Evolutionary conservation across 2,888 invertebrate species (phyloP), one percentile per base, ranked within the genome.

Genomic region (Nysson spinosus): DNA sequence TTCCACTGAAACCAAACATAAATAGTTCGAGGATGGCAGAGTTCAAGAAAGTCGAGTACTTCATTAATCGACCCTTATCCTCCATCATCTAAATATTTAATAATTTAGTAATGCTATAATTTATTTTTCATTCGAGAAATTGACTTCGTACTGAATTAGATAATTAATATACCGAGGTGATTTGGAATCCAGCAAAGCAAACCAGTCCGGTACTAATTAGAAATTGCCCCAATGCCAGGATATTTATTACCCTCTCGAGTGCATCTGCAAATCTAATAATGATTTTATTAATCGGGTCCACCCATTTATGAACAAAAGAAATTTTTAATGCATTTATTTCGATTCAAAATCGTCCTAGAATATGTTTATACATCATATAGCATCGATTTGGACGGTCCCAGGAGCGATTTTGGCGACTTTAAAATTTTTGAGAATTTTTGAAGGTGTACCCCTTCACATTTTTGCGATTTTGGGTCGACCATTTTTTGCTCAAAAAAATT

Each of bases 171-270:
- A 85, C 85, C 77, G 78, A 64, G 1, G 80, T 79, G 34, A 85
- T 55, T 66, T 84, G 84, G 40, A 85, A 83, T 61, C 85, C 85
- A 12, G 80, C 81, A 52, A 79, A 83, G 54, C 85, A 85, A 4
- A 85, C 47, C 44, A 85, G 52, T 0, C 77, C 82, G 3, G 79
- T 84, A 51, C 85, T 84, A 44, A 81, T 68, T 4, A 84, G 22
- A 54, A 84, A 83, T 52, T 85, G 85, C 4, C 76, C 81, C 20
- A 85, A 72, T n/a, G 78, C 81, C 32, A 85, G 52, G 4, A 82
- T 30, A 46, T 80, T 84, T 49, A 85, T 78, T 16, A 80, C 67
- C 19, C 69, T 67, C 35, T 84, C 85, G 11, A 83, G 61, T 14
- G 72, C 64, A 20, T 84, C 82, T 1, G 84, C 83, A 62, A 76